These are phyloP conservation scores for Drosophila nigricruria DNA, from an alignment of 2,888 invertebrate genomes.

Conservation along the genomic window DNA sequence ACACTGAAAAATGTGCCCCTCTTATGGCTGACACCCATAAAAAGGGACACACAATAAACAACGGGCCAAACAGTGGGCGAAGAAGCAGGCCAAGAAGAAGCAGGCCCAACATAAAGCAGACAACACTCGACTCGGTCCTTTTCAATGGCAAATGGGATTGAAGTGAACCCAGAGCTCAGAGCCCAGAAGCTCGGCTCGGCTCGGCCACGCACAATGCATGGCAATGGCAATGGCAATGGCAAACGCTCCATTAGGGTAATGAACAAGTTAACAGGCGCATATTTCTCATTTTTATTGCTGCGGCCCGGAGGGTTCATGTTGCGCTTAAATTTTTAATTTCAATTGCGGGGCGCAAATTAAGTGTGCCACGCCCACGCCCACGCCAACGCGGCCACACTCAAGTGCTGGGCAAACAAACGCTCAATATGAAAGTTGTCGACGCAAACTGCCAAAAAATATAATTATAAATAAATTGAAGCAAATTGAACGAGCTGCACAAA, in stretches of 20 bases:
- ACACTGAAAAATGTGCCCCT: slow-evolving; percentile 65
- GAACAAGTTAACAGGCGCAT: slow-evolving; percentile 80
- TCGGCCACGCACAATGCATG: slow-evolving; percentile 37
- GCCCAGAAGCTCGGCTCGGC: not conserved
- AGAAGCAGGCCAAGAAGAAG: not conserved
- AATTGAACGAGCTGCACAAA: slow-evolving; percentile 59
- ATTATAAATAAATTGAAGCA: slow-evolving; percentile 72
- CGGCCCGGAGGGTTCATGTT: slow-evolving; percentile 37
- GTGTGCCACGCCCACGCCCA: slow-evolving; percentile 47
- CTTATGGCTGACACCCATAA: slow-evolving; percentile 47
- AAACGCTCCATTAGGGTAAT: slow-evolving; percentile 79
- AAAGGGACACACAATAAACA: slow-evolving; percentile 69
- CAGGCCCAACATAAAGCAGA: slow-evolving; percentile 50
- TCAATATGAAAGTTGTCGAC: slow-evolving; percentile 60
- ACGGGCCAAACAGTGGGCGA: not conserved
- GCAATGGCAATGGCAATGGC: slow-evolving; percentile 24
- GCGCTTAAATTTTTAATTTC: slow-evolving; percentile 77
- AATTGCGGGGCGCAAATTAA: slow-evolving; percentile 66
- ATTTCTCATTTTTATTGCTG: slow-evolving; percentile 73
- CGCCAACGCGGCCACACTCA: slow-evolving; percentile 4
- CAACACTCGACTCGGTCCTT: slow-evolving; percentile 34
- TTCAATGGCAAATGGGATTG: slow-evolving; percentile 55
- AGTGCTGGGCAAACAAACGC: slow-evolving; percentile 35
- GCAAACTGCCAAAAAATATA: slow-evolving; percentile 65
- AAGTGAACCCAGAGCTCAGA: slow-evolving; percentile 26